Percentiles rank a stretch among this genome's conserved stretches.
Conservation (phyloP, 2,113 vertebrate genomes). For the Nerophis lumbriciformis region DNA sequence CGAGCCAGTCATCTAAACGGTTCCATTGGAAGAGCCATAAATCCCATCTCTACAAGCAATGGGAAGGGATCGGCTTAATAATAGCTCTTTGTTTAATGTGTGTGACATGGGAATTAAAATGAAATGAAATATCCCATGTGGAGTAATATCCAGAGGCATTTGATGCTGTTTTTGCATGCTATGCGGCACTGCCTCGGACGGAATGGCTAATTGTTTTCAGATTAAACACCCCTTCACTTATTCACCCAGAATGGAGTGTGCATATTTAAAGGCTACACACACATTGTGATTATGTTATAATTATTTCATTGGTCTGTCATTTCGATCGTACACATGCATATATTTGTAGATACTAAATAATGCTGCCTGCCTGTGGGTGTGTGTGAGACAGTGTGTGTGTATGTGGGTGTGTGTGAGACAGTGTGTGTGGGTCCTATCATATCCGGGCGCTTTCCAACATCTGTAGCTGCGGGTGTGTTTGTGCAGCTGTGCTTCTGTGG, state of each 20-base stretch:
- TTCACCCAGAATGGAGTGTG: constrained; percentile 17
- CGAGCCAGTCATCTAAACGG: no score
- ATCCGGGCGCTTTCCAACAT: constrained; percentile 7
- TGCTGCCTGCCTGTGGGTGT: no score
- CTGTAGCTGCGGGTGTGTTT: constrained; percentile 19
- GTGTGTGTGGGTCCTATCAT: constrained; percentile 1
- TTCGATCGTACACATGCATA: no score
- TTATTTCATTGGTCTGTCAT: neutral
- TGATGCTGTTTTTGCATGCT: constrained; percentile 7
- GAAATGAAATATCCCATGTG: constrained; percentile 20
- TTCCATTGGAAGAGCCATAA: no score
- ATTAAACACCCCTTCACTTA: constrained; percentile 28
- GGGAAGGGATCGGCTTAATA: neutral
- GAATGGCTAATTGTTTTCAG: constrained; percentile 28
- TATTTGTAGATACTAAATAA: no score
- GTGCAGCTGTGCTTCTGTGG: constrained; percentile 23
- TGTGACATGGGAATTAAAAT: constrained; percentile 19
- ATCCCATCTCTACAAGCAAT: no score
- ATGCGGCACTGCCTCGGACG: constrained; percentile 20
- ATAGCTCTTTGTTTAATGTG: neutral
- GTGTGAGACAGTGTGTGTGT: no score
- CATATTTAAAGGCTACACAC: neutral
- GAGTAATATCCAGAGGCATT: constrained; percentile 15
- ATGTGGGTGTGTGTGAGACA: neutral
- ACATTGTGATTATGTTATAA: constrained; percentile 1